Percentiles rank a stretch among this genome's conserved stretches.
Evolutionary conservation across 2,113 vertebrate genomes (phyloP).

Genomic region (Piaya cayana): DNA sequence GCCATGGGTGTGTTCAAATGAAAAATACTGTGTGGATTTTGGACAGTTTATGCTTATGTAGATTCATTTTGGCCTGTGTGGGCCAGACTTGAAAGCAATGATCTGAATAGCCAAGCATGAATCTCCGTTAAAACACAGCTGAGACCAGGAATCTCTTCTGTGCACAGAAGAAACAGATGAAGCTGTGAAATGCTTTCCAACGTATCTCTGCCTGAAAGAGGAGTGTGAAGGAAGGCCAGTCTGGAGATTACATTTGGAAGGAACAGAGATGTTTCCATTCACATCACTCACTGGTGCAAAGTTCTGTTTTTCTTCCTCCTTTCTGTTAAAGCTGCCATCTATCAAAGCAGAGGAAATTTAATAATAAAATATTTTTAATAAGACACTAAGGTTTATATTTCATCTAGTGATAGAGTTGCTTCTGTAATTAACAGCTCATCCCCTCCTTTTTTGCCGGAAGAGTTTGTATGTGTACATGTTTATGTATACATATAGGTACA

Average conservation of each 20-base stretch:
- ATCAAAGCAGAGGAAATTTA: background rate
- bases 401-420: background rate
- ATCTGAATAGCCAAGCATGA: constrained; percentile 60
- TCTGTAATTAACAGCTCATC: background rate
- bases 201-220: background rate
- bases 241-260: constrained; percentile 30
- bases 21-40: constrained; percentile 58
- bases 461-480: background rate
- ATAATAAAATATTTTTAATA: background rate
- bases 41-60: constrained; percentile 48
- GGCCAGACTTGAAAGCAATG: constrained; percentile 57
- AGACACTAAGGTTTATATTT: background rate
- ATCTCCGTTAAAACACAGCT: constrained; percentile 74
- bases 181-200: constrained; percentile 41
- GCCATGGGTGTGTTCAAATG: constrained; percentile 55
- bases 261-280: constrained; percentile 19
- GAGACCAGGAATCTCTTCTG: constrained; percentile 62
- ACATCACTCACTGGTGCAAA: background rate
- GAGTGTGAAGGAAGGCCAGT: background rate
- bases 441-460: background rate
- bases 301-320: background rate
- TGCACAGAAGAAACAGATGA: constrained; percentile 36
- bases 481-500: background rate
- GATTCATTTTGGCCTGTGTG: constrained; percentile 64
- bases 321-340: background rate